Evolutionary conservation across 2,797 vertebrate genomes (phyloP), one percentile per base, ranked within the genome.

Genomic region (Octomys mimax): DNA sequence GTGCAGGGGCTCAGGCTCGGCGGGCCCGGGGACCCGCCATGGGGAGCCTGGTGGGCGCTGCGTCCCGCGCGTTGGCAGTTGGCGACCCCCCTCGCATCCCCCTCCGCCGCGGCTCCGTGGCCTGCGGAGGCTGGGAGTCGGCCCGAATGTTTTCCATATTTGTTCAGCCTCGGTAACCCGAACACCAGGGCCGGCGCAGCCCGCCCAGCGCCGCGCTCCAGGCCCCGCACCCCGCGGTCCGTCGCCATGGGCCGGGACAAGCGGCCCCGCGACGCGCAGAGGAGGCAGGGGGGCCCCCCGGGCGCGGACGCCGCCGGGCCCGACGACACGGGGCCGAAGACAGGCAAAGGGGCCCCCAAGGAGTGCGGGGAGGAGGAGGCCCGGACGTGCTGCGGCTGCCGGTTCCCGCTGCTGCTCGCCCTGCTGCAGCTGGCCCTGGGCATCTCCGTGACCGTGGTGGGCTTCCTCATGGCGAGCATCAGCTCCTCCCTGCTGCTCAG

Each of bases 101-200:
- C 98, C 98, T 95, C 66, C 93, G 96, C 97, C 62, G 96, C 97
- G 98, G 99, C 99, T 99, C 99, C 98, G 99, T 99, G 99, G 99
- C 99, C 98, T 98, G 98, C 98, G 96, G 98, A 98, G 98, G 96
- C 98, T 98, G 46, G 97, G 98, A 98, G 82, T 31, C 99, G 96
- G 98, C 99, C 99, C 99, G 98, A 99, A 99, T 99, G 99, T 99
- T 99, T 99, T 99, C 99, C 99, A 99, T 99, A 99, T 99, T 99
- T 99, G 99, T 99, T 99, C 99, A 99, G 99, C 98, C 98, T 99
- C 98, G 98, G 98, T 97, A 98, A 98, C 98, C 99, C 98, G 98
- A 99, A 99, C 98, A 99, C 98, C 99, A 94, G 98, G 98, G 98
- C 95, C 95, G 95, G 97, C 96, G 97, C 98, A 70, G 98, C 97